A percentile compares a stretch with the other conserved stretches of the same genome.
Conservation (phyloP, 2,888 invertebrate genomes). For the Catocala nupta region DNA sequence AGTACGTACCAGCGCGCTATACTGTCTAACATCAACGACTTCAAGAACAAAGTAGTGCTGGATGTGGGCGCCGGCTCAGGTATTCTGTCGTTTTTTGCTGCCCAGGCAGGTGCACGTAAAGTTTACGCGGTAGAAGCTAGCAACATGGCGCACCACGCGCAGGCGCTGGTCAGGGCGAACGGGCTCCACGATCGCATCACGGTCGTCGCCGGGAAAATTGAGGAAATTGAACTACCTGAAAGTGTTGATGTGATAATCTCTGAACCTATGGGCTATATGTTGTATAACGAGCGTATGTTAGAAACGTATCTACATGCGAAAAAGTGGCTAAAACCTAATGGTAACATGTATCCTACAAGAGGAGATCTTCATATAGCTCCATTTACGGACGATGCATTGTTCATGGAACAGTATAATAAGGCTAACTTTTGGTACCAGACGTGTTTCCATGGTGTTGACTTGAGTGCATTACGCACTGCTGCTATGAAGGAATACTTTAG, state of each 20-base stretch:
- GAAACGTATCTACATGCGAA: constrained; percentile 99
- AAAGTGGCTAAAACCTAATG: constrained; percentile 97
- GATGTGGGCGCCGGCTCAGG: constrained; percentile 99
- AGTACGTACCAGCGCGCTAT: constrained; percentile 99
- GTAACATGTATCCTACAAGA: constrained; percentile 98
- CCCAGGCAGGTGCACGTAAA: constrained; percentile 98
- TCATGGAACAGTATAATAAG: constrained; percentile 99
- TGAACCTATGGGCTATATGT: constrained; percentile 99
- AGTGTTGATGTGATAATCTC: constrained; percentile 98
- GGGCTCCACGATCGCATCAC: constrained; percentile 95
- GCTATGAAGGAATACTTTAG: constrained; percentile 99
- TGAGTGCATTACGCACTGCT: constrained; percentile 96
- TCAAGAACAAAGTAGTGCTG: constrained; percentile 96
- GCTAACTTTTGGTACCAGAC: constrained; percentile 99
- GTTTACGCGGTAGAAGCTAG: constrained; percentile 99
- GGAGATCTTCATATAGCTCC: constrained; percentile 99
- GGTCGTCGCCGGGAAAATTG: constrained; percentile 99
- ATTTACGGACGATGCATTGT: constrained; percentile 98
- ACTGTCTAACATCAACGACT: constrained; percentile 96
- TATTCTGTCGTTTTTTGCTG: constrained; percentile 99
- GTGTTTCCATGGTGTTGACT: constrained; percentile 98
- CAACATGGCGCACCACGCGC: constrained; percentile 99
- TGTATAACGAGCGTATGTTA: constrained; percentile 99
- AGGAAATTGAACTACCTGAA: constrained; percentile 98
- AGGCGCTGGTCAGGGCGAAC: constrained; percentile 96